Percentiles rank a stretch among this genome's conserved stretches.
These are phyloP conservation scores for Sarcophaga carnaria DNA, from an alignment of 2,888 invertebrate genomes.

Conservation along the genomic window DNA sequence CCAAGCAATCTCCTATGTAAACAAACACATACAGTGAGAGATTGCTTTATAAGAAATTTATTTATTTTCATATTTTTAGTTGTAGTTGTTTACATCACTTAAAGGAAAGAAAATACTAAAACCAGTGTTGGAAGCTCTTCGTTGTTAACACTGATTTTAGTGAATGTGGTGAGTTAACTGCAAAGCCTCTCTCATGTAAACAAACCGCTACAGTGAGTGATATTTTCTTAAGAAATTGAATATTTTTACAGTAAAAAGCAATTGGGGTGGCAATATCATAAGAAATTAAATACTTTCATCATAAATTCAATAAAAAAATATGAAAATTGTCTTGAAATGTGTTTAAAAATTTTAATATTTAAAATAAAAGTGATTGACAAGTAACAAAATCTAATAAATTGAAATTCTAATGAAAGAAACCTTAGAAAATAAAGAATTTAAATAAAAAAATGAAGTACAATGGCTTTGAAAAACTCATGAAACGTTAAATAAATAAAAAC, in stretches of 20 bases:
- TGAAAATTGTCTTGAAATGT: conserved; percentile 9
- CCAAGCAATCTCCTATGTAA: no score
- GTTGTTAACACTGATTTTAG: no score
- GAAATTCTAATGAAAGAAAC: conserved; percentile 32
- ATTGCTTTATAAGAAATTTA: no score
- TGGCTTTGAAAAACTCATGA: neutral
- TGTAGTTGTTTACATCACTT: no score
- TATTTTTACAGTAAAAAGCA: neutral
- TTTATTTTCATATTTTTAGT: no score
- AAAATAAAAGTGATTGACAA: conserved; percentile 59
- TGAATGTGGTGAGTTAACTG: no score
- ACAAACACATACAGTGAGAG: neutral
- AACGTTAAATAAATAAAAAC: conserved; percentile 17
- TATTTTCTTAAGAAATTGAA: neutral
- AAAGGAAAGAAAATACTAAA: no score
- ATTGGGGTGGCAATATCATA: neutral
- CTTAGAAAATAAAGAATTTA: conserved; percentile 45
- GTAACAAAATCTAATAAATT: conserved; percentile 59
- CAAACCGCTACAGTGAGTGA: neutral
- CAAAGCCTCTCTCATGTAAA: no score
- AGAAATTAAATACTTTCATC: conserved; percentile 32
- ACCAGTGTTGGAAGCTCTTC: no score
- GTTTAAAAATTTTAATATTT: no score
- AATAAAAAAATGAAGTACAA: neutral
- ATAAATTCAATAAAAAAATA: conserved; percentile 55